Conservation (phyloP, 2,888 invertebrate genomes). For the Drosophila mayaguana region DNA sequence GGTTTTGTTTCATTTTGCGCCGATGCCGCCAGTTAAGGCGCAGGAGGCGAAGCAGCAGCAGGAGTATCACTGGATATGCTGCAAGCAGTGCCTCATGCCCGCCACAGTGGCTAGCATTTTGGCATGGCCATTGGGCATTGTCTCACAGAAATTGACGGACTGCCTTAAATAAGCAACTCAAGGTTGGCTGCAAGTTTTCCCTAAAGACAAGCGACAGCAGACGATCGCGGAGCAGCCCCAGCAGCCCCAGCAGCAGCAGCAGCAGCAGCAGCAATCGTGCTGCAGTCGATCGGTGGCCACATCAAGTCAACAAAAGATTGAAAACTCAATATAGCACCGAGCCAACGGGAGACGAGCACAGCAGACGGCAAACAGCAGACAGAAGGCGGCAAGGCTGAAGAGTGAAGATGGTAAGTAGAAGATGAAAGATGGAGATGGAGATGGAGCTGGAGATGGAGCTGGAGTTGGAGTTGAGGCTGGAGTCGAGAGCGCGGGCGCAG, state of each 20-base stretch:
- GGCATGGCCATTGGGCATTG: conserved; percentile 70
- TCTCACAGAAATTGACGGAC: conserved; percentile 75
- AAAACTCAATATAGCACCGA: conserved; percentile 83
- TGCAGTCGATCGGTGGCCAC: conserved; percentile 77
- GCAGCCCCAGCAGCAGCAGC: background rate
- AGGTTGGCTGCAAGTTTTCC: conserved; percentile 81
- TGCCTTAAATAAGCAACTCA: conserved; percentile 81
- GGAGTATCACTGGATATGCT: too few relatives aligned
- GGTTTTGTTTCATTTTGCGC: conserved; percentile 81
- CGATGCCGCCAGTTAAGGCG: conserved; percentile 53
- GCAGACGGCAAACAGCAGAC: conserved; percentile 11
- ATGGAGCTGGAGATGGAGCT: background rate
- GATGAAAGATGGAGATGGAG: conserved; percentile 57
- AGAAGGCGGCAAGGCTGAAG: conserved; percentile 3
- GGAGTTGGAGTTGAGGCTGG: background rate
- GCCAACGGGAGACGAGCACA: conserved; percentile 40
- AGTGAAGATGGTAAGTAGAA: conserved; percentile 46
- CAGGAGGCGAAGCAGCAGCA: background rate
- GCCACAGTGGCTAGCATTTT: conserved; percentile 80
- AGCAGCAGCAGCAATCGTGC: background rate
- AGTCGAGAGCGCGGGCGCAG: conserved; percentile 6
- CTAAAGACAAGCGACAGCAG: conserved; percentile 64
- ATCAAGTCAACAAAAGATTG: conserved; percentile 82
- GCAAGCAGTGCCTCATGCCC: conserved; percentile 30
- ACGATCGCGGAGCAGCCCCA: conserved; percentile 15